These are phyloP conservation scores for Marisa cornuarietis DNA, from an alignment of 1,140 invertebrate species.

Conservation along the genomic window DNA sequence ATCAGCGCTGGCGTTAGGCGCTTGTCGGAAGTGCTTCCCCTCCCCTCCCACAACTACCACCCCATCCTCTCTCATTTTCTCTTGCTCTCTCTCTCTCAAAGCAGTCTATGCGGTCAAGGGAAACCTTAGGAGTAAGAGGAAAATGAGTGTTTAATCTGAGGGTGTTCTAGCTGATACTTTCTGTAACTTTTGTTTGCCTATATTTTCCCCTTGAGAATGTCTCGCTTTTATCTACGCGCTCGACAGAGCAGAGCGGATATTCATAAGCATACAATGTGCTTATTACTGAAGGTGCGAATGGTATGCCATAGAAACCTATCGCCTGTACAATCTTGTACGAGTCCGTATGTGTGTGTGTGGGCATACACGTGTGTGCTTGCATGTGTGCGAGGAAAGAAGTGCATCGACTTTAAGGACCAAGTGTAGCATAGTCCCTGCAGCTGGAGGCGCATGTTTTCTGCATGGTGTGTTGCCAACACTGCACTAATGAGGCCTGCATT, in stretches of 20 bases:
- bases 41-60: not conserved
- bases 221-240: not conserved
- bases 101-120: not conserved
- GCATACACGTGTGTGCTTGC: not conserved
- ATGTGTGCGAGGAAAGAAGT: too few relatives aligned
- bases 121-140: not conserved
- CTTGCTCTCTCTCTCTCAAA: not conserved
- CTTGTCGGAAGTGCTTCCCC: not conserved
- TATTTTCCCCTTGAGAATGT: not conserved
- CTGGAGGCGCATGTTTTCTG: too few relatives aligned
- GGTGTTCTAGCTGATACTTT: not conserved
- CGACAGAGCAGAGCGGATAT: not conserved
- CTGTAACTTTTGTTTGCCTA: not conserved
- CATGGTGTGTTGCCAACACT: too few relatives aligned
- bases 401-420: too few relatives aligned
- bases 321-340: not conserved
- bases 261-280: not conserved
- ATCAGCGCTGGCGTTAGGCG: not conserved
- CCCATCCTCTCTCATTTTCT: not conserved
- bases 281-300: too few relatives aligned
- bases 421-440: too few relatives aligned
- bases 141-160: not conserved
- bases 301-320: too few relatives aligned
- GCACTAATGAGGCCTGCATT: too few relatives aligned
- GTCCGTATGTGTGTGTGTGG: not conserved